Base-by-base conservation (phyloP, 1,140 invertebrate genomes). In the Cyclargus thomasi region DNA sequence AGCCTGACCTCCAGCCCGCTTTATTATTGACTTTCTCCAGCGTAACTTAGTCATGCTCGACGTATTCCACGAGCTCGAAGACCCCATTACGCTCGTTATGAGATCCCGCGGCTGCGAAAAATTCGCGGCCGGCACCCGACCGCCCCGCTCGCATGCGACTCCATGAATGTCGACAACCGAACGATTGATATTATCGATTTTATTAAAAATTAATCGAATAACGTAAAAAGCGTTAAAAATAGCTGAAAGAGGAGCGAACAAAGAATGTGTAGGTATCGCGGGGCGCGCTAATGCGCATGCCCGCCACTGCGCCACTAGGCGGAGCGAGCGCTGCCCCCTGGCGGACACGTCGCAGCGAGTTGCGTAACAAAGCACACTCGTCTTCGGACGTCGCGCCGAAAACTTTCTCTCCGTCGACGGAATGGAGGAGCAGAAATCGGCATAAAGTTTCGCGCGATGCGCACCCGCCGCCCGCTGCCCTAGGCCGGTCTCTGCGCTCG, bases 311-410 rank as follows among this genome's bases (percentile, higher is more conserved):
- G 86, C 85, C 86, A 89, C 85, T 84, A 64, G 76, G 70, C 39
- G 39, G 39, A 47, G 39, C 76, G 75, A 77, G 79, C 81, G 77
- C 78, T 83, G 82, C 85, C 87, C 86, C 81, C 85, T 88, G 80
- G 86, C 82, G 85, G 86, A 76, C 70, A 72, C 82, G 77, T 72
- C 82, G 86, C 84, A 90, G 82, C 84, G 78, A 81, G 71, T 90
- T 90, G 85, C 85, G 87, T 88, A 90, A 90, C 87, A 85, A 83
- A 83, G 81, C 85, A 84, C 85, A 88, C 79, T 88, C 82, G 84
- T 72, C 79, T 83, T 73, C 79, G 70, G 77, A 77, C 83, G 77
- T 74, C 76, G 71, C 77, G 77, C 82, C 77, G 81, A 83, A 84
- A 86, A 87, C 83, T 86, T 83, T 84, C 77, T 74, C 78, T 76